Evolutionary conservation across 2,797 vertebrate species (phyloP).

Genomic region (Phalloptychus januarius): DNA sequence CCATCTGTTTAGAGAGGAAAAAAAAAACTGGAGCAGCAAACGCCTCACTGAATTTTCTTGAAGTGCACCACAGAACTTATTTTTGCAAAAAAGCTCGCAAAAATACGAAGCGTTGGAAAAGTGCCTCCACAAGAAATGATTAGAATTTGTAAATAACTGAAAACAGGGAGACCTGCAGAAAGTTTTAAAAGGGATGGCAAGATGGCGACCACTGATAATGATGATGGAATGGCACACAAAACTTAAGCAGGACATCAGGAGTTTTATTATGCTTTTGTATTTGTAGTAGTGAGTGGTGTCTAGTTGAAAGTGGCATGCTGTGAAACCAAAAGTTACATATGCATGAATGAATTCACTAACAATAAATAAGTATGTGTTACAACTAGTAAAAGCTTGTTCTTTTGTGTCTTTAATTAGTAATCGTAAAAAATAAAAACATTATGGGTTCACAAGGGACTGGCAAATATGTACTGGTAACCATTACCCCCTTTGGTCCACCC

Average conservation of each 20-base stretch:
- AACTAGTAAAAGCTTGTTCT: background rate
- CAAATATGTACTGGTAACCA: background rate
- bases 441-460: background rate
- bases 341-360: background rate
- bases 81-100: background rate
- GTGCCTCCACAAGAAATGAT: background rate
- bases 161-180: background rate
- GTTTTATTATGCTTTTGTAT: background rate
- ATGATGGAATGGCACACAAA: background rate
- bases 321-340: background rate
- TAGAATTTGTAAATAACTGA: background rate
- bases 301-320: background rate
- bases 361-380: background rate
- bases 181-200: background rate
- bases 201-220: background rate
- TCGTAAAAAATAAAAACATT: background rate
- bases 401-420: background rate
- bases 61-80: conserved; percentile 13
- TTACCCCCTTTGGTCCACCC: background rate
- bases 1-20: conserved; percentile 35
- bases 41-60: conserved; percentile 4
- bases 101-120: background rate
- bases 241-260: background rate
- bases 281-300: background rate
- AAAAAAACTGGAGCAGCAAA: conserved; percentile 1